A percentile compares a stretch with the other conserved stretches of the same genome.
phyloP scores from a whole-genome alignment of 1,140 invertebrate species.

The Procambarus virginalis region DNA sequence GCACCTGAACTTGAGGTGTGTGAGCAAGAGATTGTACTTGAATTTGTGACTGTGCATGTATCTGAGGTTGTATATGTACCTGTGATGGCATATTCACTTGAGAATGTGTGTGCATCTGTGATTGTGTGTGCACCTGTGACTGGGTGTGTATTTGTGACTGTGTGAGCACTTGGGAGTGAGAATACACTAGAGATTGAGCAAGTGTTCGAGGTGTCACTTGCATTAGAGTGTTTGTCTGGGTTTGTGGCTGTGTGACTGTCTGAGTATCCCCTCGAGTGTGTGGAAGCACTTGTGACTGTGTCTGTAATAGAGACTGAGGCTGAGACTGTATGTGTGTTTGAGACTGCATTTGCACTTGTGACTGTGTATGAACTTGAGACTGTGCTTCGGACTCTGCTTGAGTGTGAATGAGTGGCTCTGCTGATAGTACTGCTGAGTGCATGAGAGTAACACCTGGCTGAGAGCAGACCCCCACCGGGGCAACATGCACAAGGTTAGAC shows the following conservation, averaged over 20 bases:
- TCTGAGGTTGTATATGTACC: not conserved
- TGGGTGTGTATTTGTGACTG: constrained; percentile 37
- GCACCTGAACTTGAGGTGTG: constrained; percentile 18
- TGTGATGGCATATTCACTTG: constrained; percentile 20
- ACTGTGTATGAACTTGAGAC: constrained; percentile 32
- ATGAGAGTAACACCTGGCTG: constrained; percentile 25
- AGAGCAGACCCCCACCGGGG: constrained; percentile 7
- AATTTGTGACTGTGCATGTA: not conserved
- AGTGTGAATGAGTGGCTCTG: constrained; percentile 26
- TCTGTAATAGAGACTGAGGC: constrained; percentile 16
- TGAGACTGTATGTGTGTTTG: not conserved
- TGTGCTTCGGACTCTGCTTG: constrained; percentile 18
- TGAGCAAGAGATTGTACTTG: constrained; percentile 1
- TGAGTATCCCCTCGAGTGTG: constrained; percentile 11
- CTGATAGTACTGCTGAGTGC: constrained; percentile 7
- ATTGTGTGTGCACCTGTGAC: constrained; percentile 32
- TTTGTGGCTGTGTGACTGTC: constrained; percentile 18
- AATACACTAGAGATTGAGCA: constrained; percentile 26
- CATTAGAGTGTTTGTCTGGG: not conserved
- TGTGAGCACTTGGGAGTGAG: constrained; percentile 47
- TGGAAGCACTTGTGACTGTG: not conserved
- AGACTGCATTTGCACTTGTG: constrained; percentile 25
- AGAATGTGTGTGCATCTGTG: constrained; percentile 28
- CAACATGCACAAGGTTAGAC: not conserved
- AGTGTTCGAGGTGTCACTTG: constrained; percentile 30